Conservation (phyloP, 2,888 invertebrate species). For the Netelia melanura region DNA sequence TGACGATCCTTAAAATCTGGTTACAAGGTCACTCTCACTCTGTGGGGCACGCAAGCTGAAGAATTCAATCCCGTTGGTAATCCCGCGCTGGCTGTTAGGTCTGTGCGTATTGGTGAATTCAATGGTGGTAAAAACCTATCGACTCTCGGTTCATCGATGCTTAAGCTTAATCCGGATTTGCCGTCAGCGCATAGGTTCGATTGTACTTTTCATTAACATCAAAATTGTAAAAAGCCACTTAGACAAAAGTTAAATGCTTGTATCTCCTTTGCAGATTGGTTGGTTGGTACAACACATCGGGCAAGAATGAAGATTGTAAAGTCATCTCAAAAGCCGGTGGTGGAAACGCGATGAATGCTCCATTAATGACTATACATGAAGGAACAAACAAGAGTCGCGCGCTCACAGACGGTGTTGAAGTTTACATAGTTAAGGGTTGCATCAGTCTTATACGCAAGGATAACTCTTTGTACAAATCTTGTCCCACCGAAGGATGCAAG, state of each 20-base stretch:
- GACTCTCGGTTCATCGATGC: conserved; percentile 86
- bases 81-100: conserved; percentile 95
- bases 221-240: background rate
- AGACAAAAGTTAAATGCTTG: background rate
- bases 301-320: conserved; percentile 87
- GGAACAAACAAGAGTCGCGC: conserved; percentile 90
- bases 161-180: conserved; percentile 95
- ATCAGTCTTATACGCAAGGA: conserved; percentile 92
- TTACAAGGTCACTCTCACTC: conserved; percentile 90
- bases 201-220: background rate
- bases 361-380: conserved; percentile 92
- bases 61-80: conserved; percentile 91
- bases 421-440: conserved; percentile 92
- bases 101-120: conserved; percentile 94
- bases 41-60: conserved; percentile 97
- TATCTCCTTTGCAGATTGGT: conserved; percentile 86
- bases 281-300: conserved; percentile 96
- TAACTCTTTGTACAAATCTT: conserved; percentile 96
- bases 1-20: too few species aligned
- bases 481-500: conserved; percentile 95
- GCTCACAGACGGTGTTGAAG: conserved; percentile 92
- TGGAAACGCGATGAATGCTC: conserved; percentile 86
- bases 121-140: conserved; percentile 92
- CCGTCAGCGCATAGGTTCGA: conserved; percentile 90
- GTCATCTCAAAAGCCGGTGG: conserved; percentile 86